These are phyloP conservation scores for Scyliorhinus canicula DNA, from an alignment of 2,797 vertebrate genomes.

Conservation along the genomic window DNA sequence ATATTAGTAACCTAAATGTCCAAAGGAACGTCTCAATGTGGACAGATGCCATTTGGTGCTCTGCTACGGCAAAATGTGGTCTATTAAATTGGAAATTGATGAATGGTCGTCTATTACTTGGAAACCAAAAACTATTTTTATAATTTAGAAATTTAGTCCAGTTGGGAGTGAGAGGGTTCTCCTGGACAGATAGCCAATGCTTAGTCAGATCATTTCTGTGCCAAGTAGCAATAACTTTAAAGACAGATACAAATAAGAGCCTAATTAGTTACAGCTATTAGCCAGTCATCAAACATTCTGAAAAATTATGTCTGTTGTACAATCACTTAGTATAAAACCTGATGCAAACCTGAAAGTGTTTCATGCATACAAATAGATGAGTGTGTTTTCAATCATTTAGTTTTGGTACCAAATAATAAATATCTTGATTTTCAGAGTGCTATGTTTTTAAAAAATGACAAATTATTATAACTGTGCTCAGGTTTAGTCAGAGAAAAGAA, in stretches of 20 bases:
- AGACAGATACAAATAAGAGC: neutral
- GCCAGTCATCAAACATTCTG: neutral
- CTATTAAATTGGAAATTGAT: constrained; percentile 8
- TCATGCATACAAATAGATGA: neutral
- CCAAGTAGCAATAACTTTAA: constrained; percentile 13
- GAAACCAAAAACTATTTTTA: neutral
- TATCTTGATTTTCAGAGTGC: constrained; percentile 5
- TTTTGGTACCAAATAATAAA: neutral
- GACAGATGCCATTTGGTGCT: neutral
- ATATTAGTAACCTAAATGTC: neutral
- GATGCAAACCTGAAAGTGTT: neutral
- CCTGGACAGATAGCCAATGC: neutral
- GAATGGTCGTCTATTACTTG: neutral
- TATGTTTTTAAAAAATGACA: neutral
- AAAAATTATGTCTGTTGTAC: neutral
- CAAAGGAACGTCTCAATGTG: neutral
- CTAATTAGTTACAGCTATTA: constrained; percentile 27
- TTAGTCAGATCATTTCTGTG: neutral
- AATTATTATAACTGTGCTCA: neutral
- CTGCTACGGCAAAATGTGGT: neutral
- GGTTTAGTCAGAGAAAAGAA: neutral
- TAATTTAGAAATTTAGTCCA: neutral
- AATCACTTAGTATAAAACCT: neutral
- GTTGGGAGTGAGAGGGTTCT: neutral
- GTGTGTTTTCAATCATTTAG: neutral